Evolutionary conservation across 1,140 invertebrate genomes (phyloP), one percentile per base, ranked within the genome.

Genomic region (Dendroctonus valens): DNA sequence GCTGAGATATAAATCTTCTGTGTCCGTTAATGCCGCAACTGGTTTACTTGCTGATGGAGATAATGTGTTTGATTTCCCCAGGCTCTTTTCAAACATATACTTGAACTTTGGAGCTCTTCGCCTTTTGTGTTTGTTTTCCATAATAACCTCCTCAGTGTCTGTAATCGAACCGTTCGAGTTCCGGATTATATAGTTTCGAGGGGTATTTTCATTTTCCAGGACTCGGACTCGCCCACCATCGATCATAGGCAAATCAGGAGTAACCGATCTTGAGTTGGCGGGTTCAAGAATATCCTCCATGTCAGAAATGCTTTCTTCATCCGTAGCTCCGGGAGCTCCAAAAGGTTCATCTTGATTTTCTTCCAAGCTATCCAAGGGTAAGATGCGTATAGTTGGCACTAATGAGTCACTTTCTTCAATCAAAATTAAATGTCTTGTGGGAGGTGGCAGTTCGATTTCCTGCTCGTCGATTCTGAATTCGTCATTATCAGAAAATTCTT

Each of bases 1-100:
- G 70, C 79, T 82, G 0, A 83, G 61, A 39, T 80, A 78, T 60
- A 85, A 71, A 67, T 84, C 83, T 72, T 85, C 84, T 26, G 79
- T 75, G 76, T 85, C 84, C 14, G 84, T 84, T 60, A 52, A 50
- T 51, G 6, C 7, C 26, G 26, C 26, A 26, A 3, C 26, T 14
- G 46, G 7, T 59, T 59, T 60, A 9, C 26, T 15, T 5, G 65
- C 26, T 55, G 44, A 65, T 58, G 58, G 46, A n/a, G 0, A 54
- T 41, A 42, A 41, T 37, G 5, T 62, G 55, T 15, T 52, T 54
- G 41, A 49, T 62, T 51, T 65, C 44, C 14, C 53, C 9, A 63
- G 14, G 15, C 46, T 59, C 42, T 52, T 62, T 40, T 68, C 60
- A 26, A 57, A 55, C 38, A 70, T 42, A 42, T 65, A 39, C 53